Evolutionary conservation across 2,113 vertebrate genomes (phyloP), one percentile per base, ranked within the genome.

Genomic region (Edolisoma coerulescens): DNA sequence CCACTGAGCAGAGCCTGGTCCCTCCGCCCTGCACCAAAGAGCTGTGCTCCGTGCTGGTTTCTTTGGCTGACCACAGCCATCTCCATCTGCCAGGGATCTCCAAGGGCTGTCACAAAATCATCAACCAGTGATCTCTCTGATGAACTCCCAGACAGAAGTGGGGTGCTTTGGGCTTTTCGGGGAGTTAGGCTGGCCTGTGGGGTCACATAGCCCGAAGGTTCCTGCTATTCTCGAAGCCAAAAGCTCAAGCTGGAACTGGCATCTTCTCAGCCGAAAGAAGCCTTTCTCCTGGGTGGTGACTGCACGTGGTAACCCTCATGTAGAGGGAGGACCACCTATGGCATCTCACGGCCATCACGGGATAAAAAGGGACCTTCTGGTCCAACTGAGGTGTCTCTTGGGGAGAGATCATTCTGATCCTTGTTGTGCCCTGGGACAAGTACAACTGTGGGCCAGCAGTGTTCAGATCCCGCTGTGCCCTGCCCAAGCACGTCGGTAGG

Each of bases 281-380:
- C 8, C 10, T 45, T 50, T 88, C 18, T 49, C 3, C 1, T 50
- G 47, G 39, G 17, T 32, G 23, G 4, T 74, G 35, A 19, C 12
- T 35, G 33, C 16, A 15, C 0, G 0, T 24, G 28, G 52, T 22
- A 57, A 26, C 8, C 11, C 18, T 32, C 22, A 2, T 8, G 21
- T 2, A 37, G 33, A 81, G 12, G 12, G 13, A 56, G 33, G 30
- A 74, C 3, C 21, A 33, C 14, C 21, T 19, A 1, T 3, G 4
- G 53, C 28, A 19, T 60, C 44, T 56, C 27, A 20, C 11, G 8
- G 9, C 65, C 57, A 49, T 22, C 1, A 0, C 19, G 63, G 35
- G 19, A 39, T 14, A 21, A 27, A 79, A 80, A 69, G n/a, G 20
- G n/a, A 41, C 64, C 32, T 73, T 54, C 75, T 65, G 24, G 37